Evolutionary conservation across 92 coral and sea anemone genomes (phyloP), one percentile per base, ranked within the genome.

Genomic region (Chrysogorgia sp.): DNA sequence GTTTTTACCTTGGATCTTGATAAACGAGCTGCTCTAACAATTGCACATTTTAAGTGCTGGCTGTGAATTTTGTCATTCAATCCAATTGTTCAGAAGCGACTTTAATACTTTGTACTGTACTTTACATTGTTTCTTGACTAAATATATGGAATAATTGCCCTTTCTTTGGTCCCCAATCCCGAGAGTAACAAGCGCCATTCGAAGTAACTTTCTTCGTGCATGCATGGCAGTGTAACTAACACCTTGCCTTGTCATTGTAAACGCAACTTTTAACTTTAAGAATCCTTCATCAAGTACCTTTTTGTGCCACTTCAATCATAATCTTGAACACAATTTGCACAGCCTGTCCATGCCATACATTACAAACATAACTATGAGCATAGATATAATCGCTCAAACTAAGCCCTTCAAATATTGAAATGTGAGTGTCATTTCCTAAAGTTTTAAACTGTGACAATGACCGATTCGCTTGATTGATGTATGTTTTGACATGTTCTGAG

Each of bases 181-280:
- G 67, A 66, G 50, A 32, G 49, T 75, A 33, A 76, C 80, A 19
- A 76, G 61, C 41, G 87, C 82, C 76, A 75, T 63, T 68, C 60
- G 88, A 33, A 84, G 74, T 21, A 56, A 71, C 78, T 77, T 77
- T 67, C 71, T 76, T 5, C 83, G 61, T 66, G 82, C 82, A 77
- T 62, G 52, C 37, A 26, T 30, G 25, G 69, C 43, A 34, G 31
- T 77, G 72, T 77, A 77, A 43, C 31, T 58, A 23, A 58, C 40
- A 9, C 47, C 55, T 40, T 67, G 81, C 52, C 67, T 34, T 35
- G 56, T 34, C 58, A 76, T 23, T 34, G 67, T 37, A 41, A 63
- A 57, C 1, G 61, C 62, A 77, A 40, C 82, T 60, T 77, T 77
- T 40, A 77, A 40, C 45, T 60, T 77, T 71, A 77, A 40, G 40